Evolutionary conservation across 2,797 vertebrate species (phyloP).

Genomic region (Limnodromus scolopaceus): DNA sequence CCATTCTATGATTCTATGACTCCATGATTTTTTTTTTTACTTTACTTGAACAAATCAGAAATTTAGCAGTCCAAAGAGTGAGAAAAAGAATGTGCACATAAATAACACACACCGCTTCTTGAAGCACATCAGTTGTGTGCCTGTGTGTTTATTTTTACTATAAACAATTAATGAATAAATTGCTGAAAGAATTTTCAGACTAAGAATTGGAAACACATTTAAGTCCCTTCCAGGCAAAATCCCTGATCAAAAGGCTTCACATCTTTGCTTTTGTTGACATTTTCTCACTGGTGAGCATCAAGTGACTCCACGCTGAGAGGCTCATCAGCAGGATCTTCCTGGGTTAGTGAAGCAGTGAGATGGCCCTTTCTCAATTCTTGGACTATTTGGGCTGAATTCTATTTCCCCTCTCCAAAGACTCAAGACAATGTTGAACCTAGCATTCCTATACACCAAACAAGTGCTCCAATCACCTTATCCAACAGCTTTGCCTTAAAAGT

Average conservation of each 20-base stretch:
- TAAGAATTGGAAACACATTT: not conserved
- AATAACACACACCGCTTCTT: not conserved
- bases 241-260: not conserved
- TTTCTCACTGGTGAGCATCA: not conserved
- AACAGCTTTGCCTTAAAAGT: not conserved
- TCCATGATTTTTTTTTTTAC: not conserved
- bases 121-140: fast-evolving
- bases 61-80: not conserved
- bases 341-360: not conserved
- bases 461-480: not conserved
- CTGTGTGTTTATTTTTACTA: not conserved
- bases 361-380: not conserved
- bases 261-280: not conserved
- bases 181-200: not conserved
- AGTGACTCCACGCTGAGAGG: fast-evolving
- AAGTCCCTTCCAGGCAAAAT: not conserved
- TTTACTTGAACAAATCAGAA: not conserved
- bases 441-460: not conserved
- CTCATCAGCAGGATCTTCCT: not conserved
- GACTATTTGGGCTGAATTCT: not conserved
- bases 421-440: not conserved
- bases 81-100: not conserved
- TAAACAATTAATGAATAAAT: not conserved
- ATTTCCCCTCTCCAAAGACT: not conserved
- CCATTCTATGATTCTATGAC: too few relatives aligned